Conservation (phyloP, 2,888 invertebrate genomes). For the Julus scandinavius region DNA sequence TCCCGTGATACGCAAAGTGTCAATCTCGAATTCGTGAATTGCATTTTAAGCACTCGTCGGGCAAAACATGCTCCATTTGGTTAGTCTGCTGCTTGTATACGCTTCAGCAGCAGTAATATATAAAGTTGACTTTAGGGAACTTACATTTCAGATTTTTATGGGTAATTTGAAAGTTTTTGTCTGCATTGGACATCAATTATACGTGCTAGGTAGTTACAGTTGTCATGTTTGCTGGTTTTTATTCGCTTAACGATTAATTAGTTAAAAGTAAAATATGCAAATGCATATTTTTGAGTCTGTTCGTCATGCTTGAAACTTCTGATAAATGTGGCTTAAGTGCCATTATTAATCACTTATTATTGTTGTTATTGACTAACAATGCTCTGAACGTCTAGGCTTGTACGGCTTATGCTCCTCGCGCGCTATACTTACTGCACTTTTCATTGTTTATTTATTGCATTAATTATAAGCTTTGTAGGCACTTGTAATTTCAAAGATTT, state of each 20-base stretch:
- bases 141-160: no score
- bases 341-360: background rate
- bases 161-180: no score
- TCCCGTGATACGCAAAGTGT: background rate
- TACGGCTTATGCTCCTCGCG: background rate
- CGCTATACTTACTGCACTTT: background rate
- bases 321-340: background rate
- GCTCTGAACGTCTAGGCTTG: background rate
- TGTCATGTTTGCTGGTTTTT: background rate
- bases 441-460: background rate
- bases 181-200: no score
- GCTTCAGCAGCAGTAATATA: no score
- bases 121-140: no score
- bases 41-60: background rate
- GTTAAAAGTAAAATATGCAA: background rate
- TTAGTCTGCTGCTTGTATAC: no score
- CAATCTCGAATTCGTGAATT: background rate
- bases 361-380: constrained; percentile 1
- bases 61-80: no score
- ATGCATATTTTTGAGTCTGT: background rate
- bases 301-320: background rate
- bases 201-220: background rate
- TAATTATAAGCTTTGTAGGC: background rate
- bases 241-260: background rate
- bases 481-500: background rate